Base-by-base conservation (phyloP, 2,888 invertebrate species). In the Masnerella sp. region DNA sequence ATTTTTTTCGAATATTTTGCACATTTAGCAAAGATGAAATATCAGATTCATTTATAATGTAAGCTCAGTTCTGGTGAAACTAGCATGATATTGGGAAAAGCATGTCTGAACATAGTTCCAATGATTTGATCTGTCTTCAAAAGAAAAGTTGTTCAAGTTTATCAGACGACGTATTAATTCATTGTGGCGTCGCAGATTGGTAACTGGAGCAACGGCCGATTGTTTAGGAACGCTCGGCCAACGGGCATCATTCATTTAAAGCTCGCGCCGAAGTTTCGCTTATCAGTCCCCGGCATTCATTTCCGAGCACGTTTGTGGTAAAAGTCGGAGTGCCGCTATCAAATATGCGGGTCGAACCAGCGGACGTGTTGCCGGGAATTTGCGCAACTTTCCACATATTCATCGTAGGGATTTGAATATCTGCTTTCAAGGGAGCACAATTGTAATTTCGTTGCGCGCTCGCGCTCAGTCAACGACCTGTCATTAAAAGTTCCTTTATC, bases 291-390 rank as follows among this genome's bases (percentile, higher is more conserved):
- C 15, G 62, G 45, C 64, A 42, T 52, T 64, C 64, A 52, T 45
- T 64, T 54, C 52, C 64, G 34, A 40, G 52, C 52, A 20, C 45
- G 30, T 64, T 64, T 64, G 64, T 54, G 64, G 64, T 43, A 64
- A 64, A 52, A 64, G 64, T 64, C 52, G 8, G 42, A 43, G 62
- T 17, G 43, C 42, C 17, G 36, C 43, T 52, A 64, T 64, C 64
- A 52, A 64, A 64, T 52, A 36, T 52, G 36, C 43, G 30, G 52
- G 32, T 25, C 43, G 28, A 52, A 64, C 34, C 43, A 8, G 51
- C 14, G 43, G 25, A 52, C 62, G 62, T 52, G 43, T 62, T 40
- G 32, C 51, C n/a, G 14, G 42, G 28, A 34, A 51, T 47, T 62
- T 40, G 25, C 22, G 17, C 18, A 62, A 62, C 42, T 51, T 62